These are phyloP conservation scores for Theretra japonica DNA, from an alignment of 2,888 invertebrate genomes.

Conservation along the genomic window DNA sequence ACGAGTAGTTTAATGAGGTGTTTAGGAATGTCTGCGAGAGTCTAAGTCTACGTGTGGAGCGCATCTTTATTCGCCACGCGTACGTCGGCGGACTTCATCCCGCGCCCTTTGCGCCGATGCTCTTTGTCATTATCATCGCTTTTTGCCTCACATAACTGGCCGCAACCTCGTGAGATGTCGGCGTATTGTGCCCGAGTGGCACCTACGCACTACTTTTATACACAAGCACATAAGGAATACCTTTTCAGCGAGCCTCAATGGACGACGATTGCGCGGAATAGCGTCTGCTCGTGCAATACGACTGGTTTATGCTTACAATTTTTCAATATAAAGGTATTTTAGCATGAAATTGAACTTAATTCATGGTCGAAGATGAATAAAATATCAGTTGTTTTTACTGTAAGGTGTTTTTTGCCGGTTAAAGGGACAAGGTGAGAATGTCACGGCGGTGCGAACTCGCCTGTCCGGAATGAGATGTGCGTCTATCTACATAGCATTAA, in stretches of 20 bases:
- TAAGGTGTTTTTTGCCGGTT: neutral
- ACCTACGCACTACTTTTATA: conserved; percentile 55
- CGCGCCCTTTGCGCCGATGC: conserved; percentile 78
- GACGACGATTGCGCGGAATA: conserved; percentile 9
- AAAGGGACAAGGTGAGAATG: conserved; percentile 13
- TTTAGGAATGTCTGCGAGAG: conserved; percentile 48
- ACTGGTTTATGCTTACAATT: neutral
- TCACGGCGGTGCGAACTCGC: conserved; percentile 7
- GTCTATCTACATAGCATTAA: neutral
- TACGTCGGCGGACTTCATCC: conserved; percentile 64
- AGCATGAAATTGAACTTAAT: conserved; percentile 32
- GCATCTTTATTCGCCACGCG: conserved; percentile 76
- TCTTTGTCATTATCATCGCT: conserved; percentile 81
- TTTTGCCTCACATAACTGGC: conserved; percentile 79
- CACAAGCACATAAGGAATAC: conserved; percentile 46
- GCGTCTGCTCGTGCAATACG: conserved; percentile 2
- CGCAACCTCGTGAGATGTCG: conserved; percentile 62
- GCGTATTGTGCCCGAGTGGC: conserved; percentile 54
- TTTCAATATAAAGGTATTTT: conserved; percentile 13
- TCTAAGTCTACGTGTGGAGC: conserved; percentile 45
- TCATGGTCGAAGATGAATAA: conserved; percentile 29
- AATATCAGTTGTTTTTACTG: conserved; percentile 29
- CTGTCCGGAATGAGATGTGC: conserved; percentile 19
- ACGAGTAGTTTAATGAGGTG: conserved; percentile 31
- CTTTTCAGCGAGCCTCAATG: conserved; percentile 39